phyloP scores from a whole-genome alignment of 2,113 vertebrate genomes.

The Microtus oregoni region DNA sequence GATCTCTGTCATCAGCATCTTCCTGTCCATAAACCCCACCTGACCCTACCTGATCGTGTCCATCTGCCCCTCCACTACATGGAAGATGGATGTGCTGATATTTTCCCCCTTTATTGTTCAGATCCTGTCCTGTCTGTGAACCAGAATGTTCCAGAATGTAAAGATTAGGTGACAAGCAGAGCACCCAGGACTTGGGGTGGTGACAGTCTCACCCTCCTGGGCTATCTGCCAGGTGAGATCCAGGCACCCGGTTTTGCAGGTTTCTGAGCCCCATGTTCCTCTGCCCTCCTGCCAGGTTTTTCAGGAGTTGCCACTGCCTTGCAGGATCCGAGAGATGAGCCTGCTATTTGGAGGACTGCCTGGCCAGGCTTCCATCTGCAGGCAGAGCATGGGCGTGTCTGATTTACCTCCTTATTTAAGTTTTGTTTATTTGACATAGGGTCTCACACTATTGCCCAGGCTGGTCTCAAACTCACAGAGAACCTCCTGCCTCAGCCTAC shows the following conservation, averaged over 20 bases:
- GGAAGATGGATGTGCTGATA: not conserved
- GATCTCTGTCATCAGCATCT: not conserved
- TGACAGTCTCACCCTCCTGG: not conserved
- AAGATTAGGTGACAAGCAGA: not conserved
- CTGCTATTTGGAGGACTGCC: not conserved
- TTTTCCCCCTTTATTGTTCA: not conserved
- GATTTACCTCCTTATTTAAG: not conserved
- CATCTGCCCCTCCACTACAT: not conserved
- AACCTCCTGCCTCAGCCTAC: not conserved
- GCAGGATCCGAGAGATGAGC: not conserved
- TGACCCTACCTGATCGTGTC: too few species aligned
- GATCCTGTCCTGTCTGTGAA: not conserved
- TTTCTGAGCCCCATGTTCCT: not conserved
- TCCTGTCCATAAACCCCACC: not conserved
- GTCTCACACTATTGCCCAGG: not conserved
- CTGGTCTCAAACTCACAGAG: not conserved
- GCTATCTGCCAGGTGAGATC: not conserved
- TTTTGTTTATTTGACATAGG: not conserved
- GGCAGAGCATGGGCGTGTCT: not conserved
- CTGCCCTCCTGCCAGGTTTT: not conserved
- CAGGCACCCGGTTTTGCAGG: not conserved
- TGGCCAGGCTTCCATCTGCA: not conserved
- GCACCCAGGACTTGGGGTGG: not conserved
- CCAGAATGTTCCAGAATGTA: not conserved
- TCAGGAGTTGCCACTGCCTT: not conserved